Percentiles rank a stretch among this genome's conserved stretches.
Evolutionary conservation across 2,888 invertebrate genomes (phyloP).

Genomic region (Leptarthrus brevirostris): DNA sequence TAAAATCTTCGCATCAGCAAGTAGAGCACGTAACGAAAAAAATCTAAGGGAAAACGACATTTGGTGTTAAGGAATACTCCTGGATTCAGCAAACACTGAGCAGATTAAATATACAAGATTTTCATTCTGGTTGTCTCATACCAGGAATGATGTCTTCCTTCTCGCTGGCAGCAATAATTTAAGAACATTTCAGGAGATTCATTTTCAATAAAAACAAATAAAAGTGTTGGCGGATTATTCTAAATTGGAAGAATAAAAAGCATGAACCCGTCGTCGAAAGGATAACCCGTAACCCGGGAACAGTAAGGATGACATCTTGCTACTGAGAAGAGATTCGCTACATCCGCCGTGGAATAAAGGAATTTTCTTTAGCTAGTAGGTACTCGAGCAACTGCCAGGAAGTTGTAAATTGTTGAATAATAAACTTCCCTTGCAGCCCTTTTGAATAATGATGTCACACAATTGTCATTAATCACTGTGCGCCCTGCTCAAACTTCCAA

Average conservation of each 20-base stretch:
- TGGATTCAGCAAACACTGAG: background rate
- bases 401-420: constrained; percentile 50
- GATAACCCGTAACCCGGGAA: background rate
- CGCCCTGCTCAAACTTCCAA: constrained; percentile 41
- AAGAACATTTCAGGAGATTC: background rate
- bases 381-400: constrained; percentile 26
- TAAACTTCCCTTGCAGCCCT: constrained; percentile 47
- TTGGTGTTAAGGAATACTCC: background rate
- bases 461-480: constrained; percentile 49
- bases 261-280: background rate
- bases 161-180: too few relatives aligned
- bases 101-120: too few relatives aligned
- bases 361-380: constrained; percentile 22
- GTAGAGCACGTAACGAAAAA: background rate
- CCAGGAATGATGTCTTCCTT: too few relatives aligned
- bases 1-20: background rate
- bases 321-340: background rate
- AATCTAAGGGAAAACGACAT: background rate
- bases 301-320: constrained; percentile 3
- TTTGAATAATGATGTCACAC: constrained; percentile 50
- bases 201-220: constrained; percentile 21
- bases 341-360: constrained; percentile 14
- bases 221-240: constrained; percentile 1
- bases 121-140: too few relatives aligned
- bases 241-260: constrained; percentile 2